Conservation (phyloP, 2,113 vertebrate genomes). For the Xenopus borealis region DNA sequence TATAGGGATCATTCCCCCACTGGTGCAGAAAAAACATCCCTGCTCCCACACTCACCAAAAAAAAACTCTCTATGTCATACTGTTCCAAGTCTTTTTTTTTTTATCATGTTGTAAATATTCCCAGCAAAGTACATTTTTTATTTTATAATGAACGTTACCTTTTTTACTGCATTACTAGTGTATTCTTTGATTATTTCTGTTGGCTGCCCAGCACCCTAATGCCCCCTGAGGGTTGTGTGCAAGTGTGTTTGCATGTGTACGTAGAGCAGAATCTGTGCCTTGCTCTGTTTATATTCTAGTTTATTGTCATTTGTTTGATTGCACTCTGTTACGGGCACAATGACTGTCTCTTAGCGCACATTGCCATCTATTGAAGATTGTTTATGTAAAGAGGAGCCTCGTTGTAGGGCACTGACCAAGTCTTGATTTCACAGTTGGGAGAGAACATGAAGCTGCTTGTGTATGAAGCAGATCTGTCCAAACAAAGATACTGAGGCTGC, state of each 20-base stretch:
- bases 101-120: no score
- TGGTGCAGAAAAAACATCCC: no score
- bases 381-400: conserved; percentile 15
- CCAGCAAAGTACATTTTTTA: no score
- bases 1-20: no score
- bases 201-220: no score
- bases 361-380: conserved; percentile 36
- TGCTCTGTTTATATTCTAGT: background rate
- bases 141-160: no score
- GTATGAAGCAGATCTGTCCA: conserved; percentile 25
- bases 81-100: no score
- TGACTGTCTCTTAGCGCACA: conserved; percentile 13
- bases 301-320: conserved; percentile 6
- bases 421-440: conserved; percentile 6
- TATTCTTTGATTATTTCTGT: no score
- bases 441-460: conserved; percentile 28
- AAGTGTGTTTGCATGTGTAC: background rate
- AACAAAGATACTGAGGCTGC: conserved; percentile 33
- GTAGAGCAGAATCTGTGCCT: no score
- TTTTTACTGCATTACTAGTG: no score
- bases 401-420: conserved; percentile 21
- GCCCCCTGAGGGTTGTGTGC: background rate
- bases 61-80: no score
- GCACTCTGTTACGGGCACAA: conserved; percentile 6
- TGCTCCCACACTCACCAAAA: no score